Conservation (phyloP, 2,888 invertebrate genomes). For the Cyclophora punctaria region DNA sequence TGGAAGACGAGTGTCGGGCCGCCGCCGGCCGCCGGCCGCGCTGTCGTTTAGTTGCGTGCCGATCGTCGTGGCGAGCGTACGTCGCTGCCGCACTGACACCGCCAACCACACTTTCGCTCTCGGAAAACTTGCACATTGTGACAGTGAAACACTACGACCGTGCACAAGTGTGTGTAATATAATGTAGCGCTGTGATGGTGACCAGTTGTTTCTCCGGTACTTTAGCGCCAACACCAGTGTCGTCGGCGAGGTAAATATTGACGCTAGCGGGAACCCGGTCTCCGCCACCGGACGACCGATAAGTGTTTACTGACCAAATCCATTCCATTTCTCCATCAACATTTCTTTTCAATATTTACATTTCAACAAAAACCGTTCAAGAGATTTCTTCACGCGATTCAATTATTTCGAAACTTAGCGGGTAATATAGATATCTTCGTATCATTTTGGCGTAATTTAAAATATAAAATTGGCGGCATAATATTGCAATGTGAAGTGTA, state of each 20-base stretch:
- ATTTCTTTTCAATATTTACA: slow-evolving; percentile 35
- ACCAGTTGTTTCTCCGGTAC: slow-evolving; percentile 37
- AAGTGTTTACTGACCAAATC: slow-evolving; percentile 31
- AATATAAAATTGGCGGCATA: background rate
- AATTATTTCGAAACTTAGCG: background rate
- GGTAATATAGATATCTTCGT: background rate
- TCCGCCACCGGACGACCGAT: slow-evolving; percentile 26
- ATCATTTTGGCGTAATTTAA: background rate
- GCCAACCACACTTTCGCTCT: slow-evolving; percentile 23
- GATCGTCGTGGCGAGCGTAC: slow-evolving; percentile 47
- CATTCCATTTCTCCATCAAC: slow-evolving; percentile 22
- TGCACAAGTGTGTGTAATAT: slow-evolving; percentile 25
- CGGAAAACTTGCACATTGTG: slow-evolving; percentile 39
- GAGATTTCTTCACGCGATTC: too few species aligned
- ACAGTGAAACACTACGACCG: slow-evolving; percentile 21
- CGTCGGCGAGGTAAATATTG: slow-evolving; percentile 63
- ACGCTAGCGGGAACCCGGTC: slow-evolving; percentile 25
- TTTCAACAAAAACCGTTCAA: background rate
- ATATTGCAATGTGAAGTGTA: too few species aligned
- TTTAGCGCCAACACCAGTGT: slow-evolving; percentile 37
- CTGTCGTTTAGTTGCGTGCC: slow-evolving; percentile 49
- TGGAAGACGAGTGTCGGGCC: slow-evolving; percentile 33
- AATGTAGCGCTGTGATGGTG: slow-evolving; percentile 39
- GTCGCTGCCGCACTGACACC: slow-evolving; percentile 23
- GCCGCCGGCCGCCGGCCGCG: slow-evolving; percentile 16